phyloP scores from a whole-genome alignment of 2,888 invertebrate species.

The Pheosia tremula region DNA sequence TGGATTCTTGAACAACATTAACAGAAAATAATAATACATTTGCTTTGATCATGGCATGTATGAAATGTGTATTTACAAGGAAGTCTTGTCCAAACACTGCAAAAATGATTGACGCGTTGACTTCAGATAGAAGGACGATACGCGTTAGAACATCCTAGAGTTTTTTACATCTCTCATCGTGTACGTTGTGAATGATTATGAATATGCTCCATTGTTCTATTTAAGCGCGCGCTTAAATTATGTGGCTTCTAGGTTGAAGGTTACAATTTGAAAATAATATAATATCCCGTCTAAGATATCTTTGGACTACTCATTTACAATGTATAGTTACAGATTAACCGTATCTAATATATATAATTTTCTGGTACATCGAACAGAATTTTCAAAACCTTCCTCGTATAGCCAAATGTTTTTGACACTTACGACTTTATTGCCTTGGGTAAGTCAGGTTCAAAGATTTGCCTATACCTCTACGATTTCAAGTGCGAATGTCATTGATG shows the following conservation, averaged over 20 bases:
- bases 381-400: no score
- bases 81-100: constrained; percentile 39
- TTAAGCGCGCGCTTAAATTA: not conserved
- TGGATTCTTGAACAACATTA: constrained; percentile 7
- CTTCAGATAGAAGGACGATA: constrained; percentile 27
- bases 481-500: no score
- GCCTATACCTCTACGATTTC: no score
- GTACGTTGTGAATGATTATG: constrained; percentile 17
- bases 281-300: no score
- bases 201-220: constrained; percentile 10
- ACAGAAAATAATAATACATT: constrained; percentile 5
- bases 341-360: no score
- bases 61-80: constrained; percentile 33
- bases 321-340: no score
- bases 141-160: constrained; percentile 14
- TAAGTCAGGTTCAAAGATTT: no score
- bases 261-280: not conserved
- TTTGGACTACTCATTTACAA: no score
- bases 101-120: constrained; percentile 35
- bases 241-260: not conserved
- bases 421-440: no score
- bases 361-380: no score
- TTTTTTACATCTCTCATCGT: constrained; percentile 3
- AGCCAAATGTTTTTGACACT: no score
- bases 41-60: constrained; percentile 19